Percentiles rank a stretch among this genome's conserved stretches.
phyloP scores from a whole-genome alignment of 23 tunicate genomes.

The Ascidia mentula region DNA sequence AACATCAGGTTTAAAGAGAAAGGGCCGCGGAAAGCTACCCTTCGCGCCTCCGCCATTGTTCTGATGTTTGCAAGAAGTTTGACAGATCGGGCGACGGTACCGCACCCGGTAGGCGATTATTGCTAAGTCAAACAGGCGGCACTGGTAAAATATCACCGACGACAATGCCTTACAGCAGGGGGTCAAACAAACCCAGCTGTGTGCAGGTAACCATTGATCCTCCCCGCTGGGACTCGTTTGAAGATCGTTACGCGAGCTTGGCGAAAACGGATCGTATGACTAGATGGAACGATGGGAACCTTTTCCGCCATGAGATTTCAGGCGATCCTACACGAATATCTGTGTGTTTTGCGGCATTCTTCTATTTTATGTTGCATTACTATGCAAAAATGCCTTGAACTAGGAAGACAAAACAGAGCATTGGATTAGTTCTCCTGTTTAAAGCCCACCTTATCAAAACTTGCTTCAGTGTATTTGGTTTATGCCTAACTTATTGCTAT shows the following conservation, averaged over 20 bases:
- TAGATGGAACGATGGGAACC: no score
- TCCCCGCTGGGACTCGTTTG: neutral
- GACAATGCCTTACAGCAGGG: neutral
- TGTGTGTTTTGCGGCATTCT: no score
- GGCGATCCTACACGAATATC: no score
- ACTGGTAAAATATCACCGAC: neutral
- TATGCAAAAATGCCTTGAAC: no score
- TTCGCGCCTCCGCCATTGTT: neutral
- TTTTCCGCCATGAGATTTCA: no score
- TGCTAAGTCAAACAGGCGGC: neutral
- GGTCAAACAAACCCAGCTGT: neutral
- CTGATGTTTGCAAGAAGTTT: neutral
- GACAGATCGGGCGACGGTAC: neutral
- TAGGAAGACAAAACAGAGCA: no score
- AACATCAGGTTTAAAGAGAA: neutral
- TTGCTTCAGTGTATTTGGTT: no score
- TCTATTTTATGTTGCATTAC: no score
- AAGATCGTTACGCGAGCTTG: constrained; percentile 5
- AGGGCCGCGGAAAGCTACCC: neutral
- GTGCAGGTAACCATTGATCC: neutral
- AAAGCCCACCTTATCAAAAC: no score
- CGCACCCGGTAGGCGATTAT: constrained; percentile 12
- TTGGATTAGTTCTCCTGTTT: no score
- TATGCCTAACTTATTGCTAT: no score
- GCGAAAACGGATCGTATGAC: no score